Conservation (phyloP, 2,797 vertebrate species). For the Phyllotis vaccarum region DNA sequence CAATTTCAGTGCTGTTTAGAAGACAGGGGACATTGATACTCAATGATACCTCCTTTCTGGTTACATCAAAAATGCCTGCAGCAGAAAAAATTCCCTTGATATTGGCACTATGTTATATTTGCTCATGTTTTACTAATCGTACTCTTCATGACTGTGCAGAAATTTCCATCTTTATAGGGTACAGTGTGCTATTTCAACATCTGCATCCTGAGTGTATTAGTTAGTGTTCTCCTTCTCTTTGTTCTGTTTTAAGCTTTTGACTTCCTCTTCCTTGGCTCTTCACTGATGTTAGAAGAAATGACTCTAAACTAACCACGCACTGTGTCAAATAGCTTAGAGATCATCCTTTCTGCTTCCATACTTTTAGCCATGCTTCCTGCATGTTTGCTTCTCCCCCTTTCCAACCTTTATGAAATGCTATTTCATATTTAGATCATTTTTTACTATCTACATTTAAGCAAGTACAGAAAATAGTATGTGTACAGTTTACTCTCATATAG, state of each 20-base stretch:
- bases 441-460: neutral
- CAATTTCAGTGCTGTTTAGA: neutral
- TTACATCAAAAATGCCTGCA: neutral
- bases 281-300: neutral
- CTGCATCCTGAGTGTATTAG: neutral
- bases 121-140: neutral
- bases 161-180: neutral
- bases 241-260: neutral
- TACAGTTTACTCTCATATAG: neutral
- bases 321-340: neutral
- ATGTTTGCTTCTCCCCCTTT: neutral
- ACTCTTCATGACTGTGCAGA: neutral
- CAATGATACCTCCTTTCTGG: neutral
- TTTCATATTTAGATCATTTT: neutral
- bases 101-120: neutral
- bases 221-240: neutral
- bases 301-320: neutral
- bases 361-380: neutral
- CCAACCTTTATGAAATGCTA: neutral
- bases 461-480: neutral
- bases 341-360: no score
- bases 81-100: neutral
- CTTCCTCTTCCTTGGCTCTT: neutral
- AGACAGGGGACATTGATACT: accelerated
- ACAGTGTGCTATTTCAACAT: neutral